Conservation (phyloP, 2,113 vertebrate species). For the Paramormyrops kingsleyae region DNA sequence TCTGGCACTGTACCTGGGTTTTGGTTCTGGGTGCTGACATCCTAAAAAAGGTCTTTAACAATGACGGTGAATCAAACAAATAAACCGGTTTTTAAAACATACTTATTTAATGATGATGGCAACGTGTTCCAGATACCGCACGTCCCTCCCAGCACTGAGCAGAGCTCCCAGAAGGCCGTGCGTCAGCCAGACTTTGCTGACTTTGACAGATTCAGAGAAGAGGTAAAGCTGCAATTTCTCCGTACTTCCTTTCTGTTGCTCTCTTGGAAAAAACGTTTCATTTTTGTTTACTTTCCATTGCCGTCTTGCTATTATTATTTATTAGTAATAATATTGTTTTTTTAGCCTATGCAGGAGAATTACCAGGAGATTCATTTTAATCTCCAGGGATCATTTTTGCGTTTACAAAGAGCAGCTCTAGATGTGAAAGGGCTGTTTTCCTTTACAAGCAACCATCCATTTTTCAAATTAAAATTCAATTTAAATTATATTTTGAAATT, state of each 20-base stretch:
- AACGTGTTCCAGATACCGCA: conserved; percentile 48
- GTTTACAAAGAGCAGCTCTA: background rate
- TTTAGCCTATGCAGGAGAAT: background rate
- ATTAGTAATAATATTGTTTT: background rate
- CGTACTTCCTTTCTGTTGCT: background rate
- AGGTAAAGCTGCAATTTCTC: conserved; percentile 41
- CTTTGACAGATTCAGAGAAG: conserved; percentile 62
- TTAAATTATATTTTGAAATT: background rate
- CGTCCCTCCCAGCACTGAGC: conserved; percentile 39
- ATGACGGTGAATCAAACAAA: background rate
- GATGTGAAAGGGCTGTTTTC: background rate
- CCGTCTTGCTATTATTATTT: background rate
- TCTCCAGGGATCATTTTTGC: background rate
- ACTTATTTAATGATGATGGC: background rate
- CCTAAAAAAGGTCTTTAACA: background rate
- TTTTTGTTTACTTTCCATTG: background rate
- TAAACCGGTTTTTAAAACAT: background rate
- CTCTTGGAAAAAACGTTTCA: background rate
- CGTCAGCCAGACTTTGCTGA: conserved; percentile 57
- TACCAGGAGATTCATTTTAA: background rate
- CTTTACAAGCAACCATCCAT: background rate
- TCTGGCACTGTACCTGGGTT: background rate
- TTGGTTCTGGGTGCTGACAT: background rate
- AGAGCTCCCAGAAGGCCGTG: conserved; percentile 35
- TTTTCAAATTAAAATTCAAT: background rate